Evolutionary conservation across 1,140 invertebrate species (phyloP).

Genomic region (Calliopsis andreniformis): DNA sequence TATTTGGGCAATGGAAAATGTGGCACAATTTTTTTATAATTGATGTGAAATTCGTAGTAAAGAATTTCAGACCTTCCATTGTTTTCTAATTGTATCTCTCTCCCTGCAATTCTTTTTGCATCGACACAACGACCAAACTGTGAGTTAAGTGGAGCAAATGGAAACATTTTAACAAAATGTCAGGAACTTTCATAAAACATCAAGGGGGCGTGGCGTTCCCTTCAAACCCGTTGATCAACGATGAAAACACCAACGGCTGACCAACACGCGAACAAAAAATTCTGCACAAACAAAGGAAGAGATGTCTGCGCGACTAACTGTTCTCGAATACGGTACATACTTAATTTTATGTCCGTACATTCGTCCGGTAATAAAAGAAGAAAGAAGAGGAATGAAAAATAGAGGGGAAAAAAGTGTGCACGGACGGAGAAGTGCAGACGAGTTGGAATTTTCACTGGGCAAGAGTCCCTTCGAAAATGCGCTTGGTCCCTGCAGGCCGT

Average conservation of each 20-base stretch:
- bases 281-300: conserved; percentile 18
- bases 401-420: conserved; percentile 28
- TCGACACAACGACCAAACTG: no score
- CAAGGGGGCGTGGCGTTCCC: not conserved
- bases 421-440: conserved; percentile 57
- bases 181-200: no score
- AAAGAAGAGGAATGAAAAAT: conserved; percentile 5
- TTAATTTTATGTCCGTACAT: conserved; percentile 60
- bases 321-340: conserved; percentile 47
- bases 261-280: not conserved
- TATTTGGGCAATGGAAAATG: no score
- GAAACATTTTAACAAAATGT: no score
- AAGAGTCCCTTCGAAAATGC: conserved; percentile 65
- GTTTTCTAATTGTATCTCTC: no score
- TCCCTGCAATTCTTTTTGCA: no score
- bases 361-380: conserved; percentile 11
- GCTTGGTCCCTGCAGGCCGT: conserved; percentile 62
- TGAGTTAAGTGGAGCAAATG: no score
- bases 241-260: not conserved
- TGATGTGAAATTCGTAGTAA: no score
- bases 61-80: no score
- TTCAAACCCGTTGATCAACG: not conserved
- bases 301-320: conserved; percentile 17
- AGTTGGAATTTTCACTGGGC: conserved; percentile 63
- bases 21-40: no score